Base-by-base conservation (phyloP, 2,797 vertebrate species). In the Heliangelus exortis region DNA sequence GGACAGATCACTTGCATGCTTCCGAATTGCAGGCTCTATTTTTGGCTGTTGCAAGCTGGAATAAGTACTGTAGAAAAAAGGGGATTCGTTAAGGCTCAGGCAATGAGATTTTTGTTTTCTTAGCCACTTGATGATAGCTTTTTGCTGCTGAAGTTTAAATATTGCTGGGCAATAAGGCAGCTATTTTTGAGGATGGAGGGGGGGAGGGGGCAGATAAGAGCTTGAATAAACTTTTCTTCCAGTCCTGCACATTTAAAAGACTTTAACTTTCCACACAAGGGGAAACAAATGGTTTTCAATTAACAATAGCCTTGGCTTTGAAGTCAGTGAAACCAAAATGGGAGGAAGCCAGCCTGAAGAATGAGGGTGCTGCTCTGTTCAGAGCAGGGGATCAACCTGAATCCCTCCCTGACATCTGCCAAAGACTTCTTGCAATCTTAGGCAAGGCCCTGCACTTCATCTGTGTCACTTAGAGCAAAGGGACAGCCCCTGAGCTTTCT, bases 71-170 rank as follows among this genome's bases (percentile, higher is more conserved):
- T 12, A 53, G 36, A n/a, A 21, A 23, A 6, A 23, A 11, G 7
- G 2, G 7, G 2, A 14, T 20, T 83, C 20, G 31, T 68, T 89
- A 89, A 77, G 84, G 33, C 48, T 58, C 69, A 61, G 62, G 29
- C 59, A 88, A 17, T 62, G 13, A 84, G 36, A 65, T 39, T 71
- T 36, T 66, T 17, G 11, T 67, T 86, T 85, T 72, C 91, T 76
- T 73, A n/a, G 55, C 51, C 62, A 20, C 33, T 85, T 48, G 45
- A 50, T 84, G 53, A 36, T 66, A 66, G 31, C 9, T 81, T 88
- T 92, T 86, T 84, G 39, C 48, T 87, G 54, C 62, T 89, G 72
- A 83, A 87, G 15, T 86, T 94, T 88, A 78, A 84, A 19, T 65
- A 86, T 22, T 59, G 25, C 31, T 69, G 15, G 10, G 45, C 47